phyloP scores from a whole-genome alignment of 1,140 invertebrate species.

The Pantala flavescens region DNA sequence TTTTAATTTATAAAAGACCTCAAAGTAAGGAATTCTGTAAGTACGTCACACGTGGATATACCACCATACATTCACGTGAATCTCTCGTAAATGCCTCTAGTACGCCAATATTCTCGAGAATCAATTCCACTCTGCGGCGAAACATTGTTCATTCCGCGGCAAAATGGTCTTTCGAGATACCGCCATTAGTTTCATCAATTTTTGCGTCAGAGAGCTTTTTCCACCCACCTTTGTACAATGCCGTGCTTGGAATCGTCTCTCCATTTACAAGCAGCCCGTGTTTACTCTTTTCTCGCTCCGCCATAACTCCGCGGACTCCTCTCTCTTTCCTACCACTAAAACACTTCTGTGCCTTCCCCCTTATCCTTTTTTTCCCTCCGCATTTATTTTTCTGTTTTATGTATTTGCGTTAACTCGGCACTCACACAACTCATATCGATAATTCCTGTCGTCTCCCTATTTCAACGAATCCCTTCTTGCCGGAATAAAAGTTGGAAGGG shows the following conservation, averaged over 20 bases:
- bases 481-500: background rate
- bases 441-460: background rate
- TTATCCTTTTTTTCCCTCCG: constrained; percentile 7
- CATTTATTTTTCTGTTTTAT: constrained; percentile 11
- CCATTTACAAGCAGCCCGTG: constrained; percentile 2
- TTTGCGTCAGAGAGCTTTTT: background rate
- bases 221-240: background rate
- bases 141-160: too few species aligned
- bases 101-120: too few species aligned
- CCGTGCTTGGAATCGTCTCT: background rate
- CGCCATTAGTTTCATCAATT: constrained; percentile 4
- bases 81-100: too few species aligned
- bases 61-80: too few species aligned
- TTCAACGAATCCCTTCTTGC: background rate
- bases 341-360: background rate
- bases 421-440: constrained; percentile 9
- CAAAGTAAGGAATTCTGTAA: too few species aligned
- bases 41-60: too few species aligned
- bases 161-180: too few species aligned
- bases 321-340: background rate
- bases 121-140: too few species aligned
- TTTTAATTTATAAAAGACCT: too few species aligned
- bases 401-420: constrained; percentile 1
- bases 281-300: background rate
- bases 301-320: background rate